These are phyloP conservation scores for Parapristionchus giblindavisi DNA, from an alignment of 2,888 invertebrate genomes.

Conservation along the genomic window DNA sequence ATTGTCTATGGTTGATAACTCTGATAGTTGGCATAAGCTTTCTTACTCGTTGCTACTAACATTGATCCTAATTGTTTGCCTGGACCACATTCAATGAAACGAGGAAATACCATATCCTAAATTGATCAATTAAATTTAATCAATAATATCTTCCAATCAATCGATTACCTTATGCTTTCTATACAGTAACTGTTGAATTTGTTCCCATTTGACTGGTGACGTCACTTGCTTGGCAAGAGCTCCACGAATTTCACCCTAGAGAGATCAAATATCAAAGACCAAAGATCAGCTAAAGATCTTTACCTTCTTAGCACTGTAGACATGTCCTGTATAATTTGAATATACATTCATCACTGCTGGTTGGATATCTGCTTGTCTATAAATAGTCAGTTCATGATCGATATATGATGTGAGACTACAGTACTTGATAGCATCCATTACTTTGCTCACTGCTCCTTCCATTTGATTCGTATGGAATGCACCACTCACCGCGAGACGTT, in stretches of 20 bases:
- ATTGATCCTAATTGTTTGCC: constrained; percentile 66
- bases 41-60: constrained; percentile 64
- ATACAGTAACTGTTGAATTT: constrained; percentile 65
- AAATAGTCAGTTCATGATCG: not conserved
- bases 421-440: constrained; percentile 41
- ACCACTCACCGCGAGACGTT: constrained; percentile 60
- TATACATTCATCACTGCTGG: constrained; percentile 61
- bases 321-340: constrained; percentile 64
- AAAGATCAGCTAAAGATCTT: not conserved
- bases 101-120: constrained; percentile 61
- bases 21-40: constrained; percentile 57
- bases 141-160: not conserved
- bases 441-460: constrained; percentile 54
- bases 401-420: not conserved
- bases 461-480: constrained; percentile 67
- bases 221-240: constrained; percentile 59
- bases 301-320: constrained; percentile 54
- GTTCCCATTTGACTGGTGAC: constrained; percentile 68
- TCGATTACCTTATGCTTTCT: constrained; percentile 59
- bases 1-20: too few species aligned
- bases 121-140: not conserved
- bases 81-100: constrained; percentile 66
- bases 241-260: constrained; percentile 53
- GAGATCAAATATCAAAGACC: not conserved
- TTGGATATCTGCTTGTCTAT: constrained; percentile 44